Evolutionary conservation across 1,140 invertebrate species (phyloP).

Genomic region (Drosophila serrata): DNA sequence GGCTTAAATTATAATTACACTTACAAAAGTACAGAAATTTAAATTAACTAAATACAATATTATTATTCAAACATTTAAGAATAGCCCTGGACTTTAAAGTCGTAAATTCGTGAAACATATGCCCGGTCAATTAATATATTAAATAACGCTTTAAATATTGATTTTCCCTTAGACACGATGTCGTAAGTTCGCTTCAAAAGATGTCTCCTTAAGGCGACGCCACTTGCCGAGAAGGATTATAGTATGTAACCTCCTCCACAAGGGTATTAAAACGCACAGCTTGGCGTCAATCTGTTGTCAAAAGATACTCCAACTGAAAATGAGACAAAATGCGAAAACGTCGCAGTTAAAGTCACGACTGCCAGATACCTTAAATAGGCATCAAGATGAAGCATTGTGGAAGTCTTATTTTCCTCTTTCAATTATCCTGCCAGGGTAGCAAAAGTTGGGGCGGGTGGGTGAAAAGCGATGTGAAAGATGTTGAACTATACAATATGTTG

Average conservation of each 20-base stretch:
- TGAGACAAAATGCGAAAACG: not conserved
- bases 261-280: slow-evolving; percentile 5
- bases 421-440: not conserved
- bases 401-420: not conserved
- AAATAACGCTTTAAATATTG: not conserved
- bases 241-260: not conserved
- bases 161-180: not conserved
- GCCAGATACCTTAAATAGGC: not conserved
- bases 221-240: not conserved
- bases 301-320: slow-evolving; percentile 21
- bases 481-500: slow-evolving; percentile 50
- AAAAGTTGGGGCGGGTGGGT: slow-evolving; percentile 1
- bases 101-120: not conserved
- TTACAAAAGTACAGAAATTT: not conserved
- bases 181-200: not conserved
- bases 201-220: not conserved
- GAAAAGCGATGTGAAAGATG: not conserved
- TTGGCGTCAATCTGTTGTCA: slow-evolving; percentile 39
- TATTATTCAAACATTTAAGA: no score
- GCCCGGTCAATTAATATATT: not conserved
- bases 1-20: not conserved
- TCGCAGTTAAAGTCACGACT: not conserved
- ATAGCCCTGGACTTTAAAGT: not conserved
- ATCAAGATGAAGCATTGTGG: not conserved
- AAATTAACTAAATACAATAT: not conserved